Percentiles rank a stretch among this genome's conserved stretches.
Evolutionary conservation across 1,140 invertebrate genomes (phyloP).

Genomic region (Arion vulgaris): DNA sequence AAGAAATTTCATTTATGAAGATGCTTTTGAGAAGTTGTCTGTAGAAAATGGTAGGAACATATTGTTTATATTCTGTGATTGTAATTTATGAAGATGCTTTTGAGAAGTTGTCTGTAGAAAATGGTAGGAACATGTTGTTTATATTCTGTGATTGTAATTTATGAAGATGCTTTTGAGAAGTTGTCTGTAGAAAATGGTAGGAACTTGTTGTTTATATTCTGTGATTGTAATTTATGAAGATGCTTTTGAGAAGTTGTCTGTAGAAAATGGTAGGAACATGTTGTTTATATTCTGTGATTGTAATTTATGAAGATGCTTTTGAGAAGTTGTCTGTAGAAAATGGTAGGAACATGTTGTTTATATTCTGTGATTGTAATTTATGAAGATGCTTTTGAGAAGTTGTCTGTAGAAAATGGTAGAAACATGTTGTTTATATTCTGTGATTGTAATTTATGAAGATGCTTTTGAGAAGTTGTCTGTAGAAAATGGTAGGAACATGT

Average conservation of each 20-base stretch:
- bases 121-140: slow-evolving; percentile 75
- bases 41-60: slow-evolving; percentile 82
- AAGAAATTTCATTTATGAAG: slow-evolving; percentile 95
- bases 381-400: slow-evolving; percentile 96
- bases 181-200: slow-evolving; percentile 88
- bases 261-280: slow-evolving; percentile 81
- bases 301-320: slow-evolving; percentile 97
- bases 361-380: slow-evolving; percentile 95
- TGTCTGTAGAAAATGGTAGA: slow-evolving; percentile 87
- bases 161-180: slow-evolving; percentile 98
- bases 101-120: slow-evolving; percentile 91
- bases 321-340: slow-evolving; percentile 93
- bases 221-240: slow-evolving; percentile 97
- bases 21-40: slow-evolving; percentile 95
- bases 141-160: slow-evolving; percentile 85
- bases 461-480: slow-evolving; percentile 93
- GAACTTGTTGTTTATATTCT: background rate
- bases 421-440: too few relatives aligned
- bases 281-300: slow-evolving; percentile 76
- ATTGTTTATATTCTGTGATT: slow-evolving; percentile 72
- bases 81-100: slow-evolving; percentile 98
- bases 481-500: slow-evolving; percentile 82
- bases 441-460: slow-evolving; percentile 96
- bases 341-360: slow-evolving; percentile 75
- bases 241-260: slow-evolving; percentile 93